phyloP scores from a whole-genome alignment of 2,888 invertebrate genomes.

The Bellardia bayeri region DNA sequence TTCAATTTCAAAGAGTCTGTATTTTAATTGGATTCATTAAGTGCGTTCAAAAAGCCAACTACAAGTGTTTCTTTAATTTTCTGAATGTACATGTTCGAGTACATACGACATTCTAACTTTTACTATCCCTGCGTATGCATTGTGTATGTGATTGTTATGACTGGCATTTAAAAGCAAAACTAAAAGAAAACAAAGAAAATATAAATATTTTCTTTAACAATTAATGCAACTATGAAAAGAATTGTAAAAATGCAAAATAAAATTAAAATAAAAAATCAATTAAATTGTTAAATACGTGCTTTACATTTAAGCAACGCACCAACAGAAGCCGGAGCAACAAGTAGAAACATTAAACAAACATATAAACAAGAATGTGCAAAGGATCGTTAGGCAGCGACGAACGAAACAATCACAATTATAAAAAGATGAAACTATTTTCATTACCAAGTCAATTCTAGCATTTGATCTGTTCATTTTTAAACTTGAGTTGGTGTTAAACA shows the following conservation, averaged over 20 bases:
- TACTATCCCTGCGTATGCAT: not conserved
- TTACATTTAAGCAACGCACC: not conserved
- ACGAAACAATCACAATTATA: not conserved
- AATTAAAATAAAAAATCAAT: not conserved
- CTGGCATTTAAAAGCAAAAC: not conserved
- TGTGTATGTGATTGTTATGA: not conserved
- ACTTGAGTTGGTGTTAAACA: not conserved
- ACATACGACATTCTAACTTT: no score
- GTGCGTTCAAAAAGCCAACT: not conserved
- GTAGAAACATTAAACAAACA: not conserved
- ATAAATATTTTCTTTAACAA: not conserved
- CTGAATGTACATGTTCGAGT: no score
- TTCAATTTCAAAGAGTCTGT: not conserved
- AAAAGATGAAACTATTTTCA: not conserved
- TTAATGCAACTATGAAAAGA: conserved; percentile 11
- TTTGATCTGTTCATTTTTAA: not conserved
- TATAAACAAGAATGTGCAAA: not conserved
- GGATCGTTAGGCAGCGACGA: no score
- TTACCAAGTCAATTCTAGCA: not conserved
- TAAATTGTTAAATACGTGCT: conserved; percentile 8
- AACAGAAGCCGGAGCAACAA: not conserved
- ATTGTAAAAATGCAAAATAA: not conserved
- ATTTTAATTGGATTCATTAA: conserved; percentile 19
- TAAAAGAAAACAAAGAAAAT: not conserved
- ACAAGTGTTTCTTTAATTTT: not conserved